A percentile compares a stretch with the other conserved stretches of the same genome.
These are phyloP conservation scores for Craseonycteris thonglongyai DNA, from an alignment of 2,113 vertebrate species.

Conservation along the genomic window DNA sequence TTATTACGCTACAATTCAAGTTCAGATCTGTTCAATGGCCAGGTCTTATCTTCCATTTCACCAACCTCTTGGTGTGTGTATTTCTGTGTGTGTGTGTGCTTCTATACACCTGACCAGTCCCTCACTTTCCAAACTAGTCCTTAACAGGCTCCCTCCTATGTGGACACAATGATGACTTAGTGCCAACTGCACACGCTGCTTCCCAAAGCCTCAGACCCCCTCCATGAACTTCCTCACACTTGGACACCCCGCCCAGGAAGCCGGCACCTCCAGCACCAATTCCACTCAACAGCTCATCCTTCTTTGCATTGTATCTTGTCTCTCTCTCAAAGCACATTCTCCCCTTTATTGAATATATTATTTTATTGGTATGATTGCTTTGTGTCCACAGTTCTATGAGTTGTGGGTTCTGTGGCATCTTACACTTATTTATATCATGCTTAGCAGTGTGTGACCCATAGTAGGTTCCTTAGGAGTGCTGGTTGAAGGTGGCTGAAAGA, in stretches of 20 bases:
- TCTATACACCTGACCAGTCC: background rate
- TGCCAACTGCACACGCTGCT: background rate
- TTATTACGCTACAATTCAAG: background rate
- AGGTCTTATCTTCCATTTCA: background rate
- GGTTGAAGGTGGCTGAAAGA: background rate
- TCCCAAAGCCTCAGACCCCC: background rate
- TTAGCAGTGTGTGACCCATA: background rate
- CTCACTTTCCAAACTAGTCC: background rate
- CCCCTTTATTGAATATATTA: background rate
- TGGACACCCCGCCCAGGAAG: background rate
- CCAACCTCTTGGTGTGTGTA: background rate
- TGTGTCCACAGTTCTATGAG: background rate
- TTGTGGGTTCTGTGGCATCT: background rate
- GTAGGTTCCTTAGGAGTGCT: background rate
- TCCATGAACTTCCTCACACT: rapidly evolving
- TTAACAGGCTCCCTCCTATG: rapidly evolving
- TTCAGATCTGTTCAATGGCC: too few species aligned
- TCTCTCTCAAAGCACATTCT: background rate
- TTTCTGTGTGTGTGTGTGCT: too few species aligned
- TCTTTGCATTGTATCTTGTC: background rate
- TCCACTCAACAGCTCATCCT: background rate
- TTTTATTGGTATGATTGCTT: background rate
- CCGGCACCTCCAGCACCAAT: background rate
- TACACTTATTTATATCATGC: background rate
- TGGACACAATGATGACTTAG: background rate